phyloP scores from a whole-genome alignment of 2,888 invertebrate species.

The Acheta domesticus region DNA sequence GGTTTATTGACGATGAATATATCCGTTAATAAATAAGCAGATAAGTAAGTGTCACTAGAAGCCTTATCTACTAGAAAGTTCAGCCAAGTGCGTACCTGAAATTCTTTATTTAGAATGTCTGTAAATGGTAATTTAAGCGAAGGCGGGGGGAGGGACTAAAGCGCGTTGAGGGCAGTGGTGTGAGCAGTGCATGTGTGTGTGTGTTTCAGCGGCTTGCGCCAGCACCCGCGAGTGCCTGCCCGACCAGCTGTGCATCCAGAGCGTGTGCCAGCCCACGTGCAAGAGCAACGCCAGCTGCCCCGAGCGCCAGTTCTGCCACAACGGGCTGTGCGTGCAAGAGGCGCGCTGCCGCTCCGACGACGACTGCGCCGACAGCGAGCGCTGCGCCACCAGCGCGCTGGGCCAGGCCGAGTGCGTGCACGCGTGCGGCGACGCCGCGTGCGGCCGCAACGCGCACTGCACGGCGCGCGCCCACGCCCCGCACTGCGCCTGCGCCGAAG shows the following conservation, averaged over 20 bases:
- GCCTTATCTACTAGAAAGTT: too few species aligned
- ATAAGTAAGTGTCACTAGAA: too few species aligned
- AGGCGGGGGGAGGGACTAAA: too few species aligned
- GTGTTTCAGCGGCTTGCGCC: slow-evolving; percentile 64
- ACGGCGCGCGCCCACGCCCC: slow-evolving; percentile 68
- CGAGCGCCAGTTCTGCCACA: slow-evolving; percentile 77
- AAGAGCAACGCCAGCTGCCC: slow-evolving; percentile 76
- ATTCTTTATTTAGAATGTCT: too few species aligned
- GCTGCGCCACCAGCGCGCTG: slow-evolving; percentile 64
- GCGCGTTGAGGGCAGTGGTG: too few species aligned
- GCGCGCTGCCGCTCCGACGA: slow-evolving; percentile 67
- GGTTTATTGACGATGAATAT: too few species aligned
- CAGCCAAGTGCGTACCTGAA: too few species aligned
- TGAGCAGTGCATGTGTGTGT: too few species aligned
- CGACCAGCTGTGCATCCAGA: slow-evolving; percentile 81
- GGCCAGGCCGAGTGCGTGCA: slow-evolving; percentile 73
- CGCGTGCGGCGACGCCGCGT: slow-evolving; percentile 68
- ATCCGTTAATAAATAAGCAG: too few species aligned
- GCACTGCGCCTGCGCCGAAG: slow-evolving; percentile 72
- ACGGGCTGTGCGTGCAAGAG: slow-evolving; percentile 81
- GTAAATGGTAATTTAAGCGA: too few species aligned
- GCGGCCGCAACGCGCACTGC: slow-evolving; percentile 82
- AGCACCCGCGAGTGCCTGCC: slow-evolving; percentile 79
- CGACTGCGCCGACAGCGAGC: slow-evolving; percentile 71
- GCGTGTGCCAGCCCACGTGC: slow-evolving; percentile 81